Evolutionary conservation across 2,797 vertebrate species (phyloP).

Genomic region (Huso huso): DNA sequence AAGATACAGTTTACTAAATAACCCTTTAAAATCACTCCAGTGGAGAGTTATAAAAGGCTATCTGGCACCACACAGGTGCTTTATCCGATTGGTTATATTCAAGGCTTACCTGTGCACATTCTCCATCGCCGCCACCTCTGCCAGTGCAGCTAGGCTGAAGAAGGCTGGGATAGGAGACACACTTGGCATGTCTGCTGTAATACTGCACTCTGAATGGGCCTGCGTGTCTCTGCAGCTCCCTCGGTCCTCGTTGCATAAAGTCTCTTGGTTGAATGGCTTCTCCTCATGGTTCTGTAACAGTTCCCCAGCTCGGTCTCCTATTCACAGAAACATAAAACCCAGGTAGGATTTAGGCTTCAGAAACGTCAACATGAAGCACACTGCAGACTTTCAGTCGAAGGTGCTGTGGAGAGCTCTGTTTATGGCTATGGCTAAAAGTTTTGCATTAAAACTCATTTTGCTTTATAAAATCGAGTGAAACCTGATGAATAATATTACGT

Average conservation of each 20-base stretch:
- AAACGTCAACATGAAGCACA: too few relatives aligned
- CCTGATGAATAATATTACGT: too few relatives aligned
- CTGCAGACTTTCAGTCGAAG: too few relatives aligned
- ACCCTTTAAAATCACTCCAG: too few relatives aligned
- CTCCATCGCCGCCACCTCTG: constrained; percentile 97
- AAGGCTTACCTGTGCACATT: constrained; percentile 81
- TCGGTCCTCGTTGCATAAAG: constrained; percentile 68
- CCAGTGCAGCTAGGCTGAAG: constrained; percentile 93
- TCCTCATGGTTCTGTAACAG: constrained; percentile 71
- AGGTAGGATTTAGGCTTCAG: too few relatives aligned
- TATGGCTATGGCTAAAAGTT: not conserved
- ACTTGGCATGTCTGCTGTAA: constrained; percentile 58
- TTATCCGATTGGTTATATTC: too few relatives aligned
- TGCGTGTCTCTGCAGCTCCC: constrained; percentile 55
- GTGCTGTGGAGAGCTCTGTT: too few relatives aligned
- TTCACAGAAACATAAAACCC: constrained; percentile 4
- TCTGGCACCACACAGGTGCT: not conserved
- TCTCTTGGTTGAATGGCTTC: constrained; percentile 69
- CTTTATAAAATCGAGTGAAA: not conserved
- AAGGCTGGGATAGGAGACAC: constrained; percentile 73
- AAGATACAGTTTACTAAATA: not conserved
- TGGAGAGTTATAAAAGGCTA: not conserved
- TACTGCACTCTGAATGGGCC: constrained; percentile 54
- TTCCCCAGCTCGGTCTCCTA: constrained; percentile 81
- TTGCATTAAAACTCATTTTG: not conserved